These are phyloP conservation scores for Thryonomys swinderianus DNA, from an alignment of 2,113 vertebrate genomes.

Conservation along the genomic window DNA sequence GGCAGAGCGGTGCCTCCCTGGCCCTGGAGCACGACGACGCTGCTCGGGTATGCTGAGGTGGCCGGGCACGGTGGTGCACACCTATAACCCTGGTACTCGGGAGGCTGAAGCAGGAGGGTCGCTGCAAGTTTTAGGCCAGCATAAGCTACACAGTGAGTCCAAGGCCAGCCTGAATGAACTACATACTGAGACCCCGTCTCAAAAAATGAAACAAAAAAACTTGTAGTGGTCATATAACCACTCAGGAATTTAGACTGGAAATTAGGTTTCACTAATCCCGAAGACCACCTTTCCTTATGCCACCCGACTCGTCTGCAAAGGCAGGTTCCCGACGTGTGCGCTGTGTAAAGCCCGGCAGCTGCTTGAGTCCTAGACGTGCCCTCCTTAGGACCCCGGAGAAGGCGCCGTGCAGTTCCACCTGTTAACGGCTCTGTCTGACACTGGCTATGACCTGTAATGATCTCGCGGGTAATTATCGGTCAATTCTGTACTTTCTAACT, in stretches of 20 bases:
- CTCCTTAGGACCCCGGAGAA: not conserved
- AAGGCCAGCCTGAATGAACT: not conserved
- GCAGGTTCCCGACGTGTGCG: not conserved
- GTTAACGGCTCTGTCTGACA: not conserved
- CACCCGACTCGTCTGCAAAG: not conserved
- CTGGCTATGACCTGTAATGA: not conserved
- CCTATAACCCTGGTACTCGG: not conserved
- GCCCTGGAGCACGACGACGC: not conserved
- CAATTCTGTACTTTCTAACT: not conserved
- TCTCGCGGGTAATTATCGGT: not conserved
- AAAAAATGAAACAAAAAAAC: not conserved
- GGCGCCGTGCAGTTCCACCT: not conserved
- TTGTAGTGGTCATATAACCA: not conserved
- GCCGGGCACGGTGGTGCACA: not conserved
- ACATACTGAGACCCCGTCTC: not conserved
- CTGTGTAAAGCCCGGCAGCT: not conserved
- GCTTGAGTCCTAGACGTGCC: not conserved
- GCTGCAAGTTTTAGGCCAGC: not conserved
- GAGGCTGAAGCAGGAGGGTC: not conserved
- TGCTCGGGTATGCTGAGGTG: not conserved
- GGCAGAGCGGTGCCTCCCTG: not conserved
- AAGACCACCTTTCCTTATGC: not conserved
- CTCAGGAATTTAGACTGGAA: not conserved
- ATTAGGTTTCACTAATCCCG: not conserved
- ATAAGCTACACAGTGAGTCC: not conserved